These are phyloP conservation scores for Meliscaeva auricollis DNA, from an alignment of 2,888 invertebrate genomes.

Conservation along the genomic window DNA sequence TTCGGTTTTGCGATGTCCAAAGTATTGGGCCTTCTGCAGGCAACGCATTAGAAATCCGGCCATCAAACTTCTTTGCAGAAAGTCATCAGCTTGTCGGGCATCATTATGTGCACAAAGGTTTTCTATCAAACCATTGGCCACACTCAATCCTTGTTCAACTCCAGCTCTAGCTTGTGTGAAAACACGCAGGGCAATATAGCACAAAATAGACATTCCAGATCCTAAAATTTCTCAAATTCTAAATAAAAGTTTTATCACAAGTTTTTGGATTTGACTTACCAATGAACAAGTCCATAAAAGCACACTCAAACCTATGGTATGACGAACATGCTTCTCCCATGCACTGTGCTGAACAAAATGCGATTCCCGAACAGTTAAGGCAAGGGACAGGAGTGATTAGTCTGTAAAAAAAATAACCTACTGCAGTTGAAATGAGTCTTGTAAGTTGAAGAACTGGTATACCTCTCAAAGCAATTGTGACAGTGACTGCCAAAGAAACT, in stretches of 20 bases:
- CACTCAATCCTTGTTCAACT: conserved; percentile 81
- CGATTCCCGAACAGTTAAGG: conserved; percentile 89
- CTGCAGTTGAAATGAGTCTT: no score
- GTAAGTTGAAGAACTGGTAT: not conserved
- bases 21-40: conserved; percentile 89
- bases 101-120: conserved; percentile 88
- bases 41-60: conserved; percentile 90
- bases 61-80: conserved; percentile 91
- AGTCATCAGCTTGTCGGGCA: conserved; percentile 88
- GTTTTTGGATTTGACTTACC: conserved; percentile 84
- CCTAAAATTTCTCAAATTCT: conserved; percentile 83
- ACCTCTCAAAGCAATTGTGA: conserved; percentile 91
- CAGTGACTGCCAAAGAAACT: conserved; percentile 92
- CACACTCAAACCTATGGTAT: conserved; percentile 92
- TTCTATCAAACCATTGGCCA: conserved; percentile 86
- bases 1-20: conserved; percentile 84
- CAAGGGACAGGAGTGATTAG: conserved; percentile 89
- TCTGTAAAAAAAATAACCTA: conserved; percentile 83
- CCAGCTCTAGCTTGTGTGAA: conserved; percentile 88
- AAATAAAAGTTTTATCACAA: not conserved
- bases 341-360: conserved; percentile 90
- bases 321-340: conserved; percentile 87
- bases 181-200: conserved; percentile 90
- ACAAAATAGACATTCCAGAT: conserved; percentile 92
- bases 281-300: conserved; percentile 89